These are phyloP conservation scores for Drosophila pachea DNA, from an alignment of 1,140 invertebrate genomes.

Conservation along the genomic window DNA sequence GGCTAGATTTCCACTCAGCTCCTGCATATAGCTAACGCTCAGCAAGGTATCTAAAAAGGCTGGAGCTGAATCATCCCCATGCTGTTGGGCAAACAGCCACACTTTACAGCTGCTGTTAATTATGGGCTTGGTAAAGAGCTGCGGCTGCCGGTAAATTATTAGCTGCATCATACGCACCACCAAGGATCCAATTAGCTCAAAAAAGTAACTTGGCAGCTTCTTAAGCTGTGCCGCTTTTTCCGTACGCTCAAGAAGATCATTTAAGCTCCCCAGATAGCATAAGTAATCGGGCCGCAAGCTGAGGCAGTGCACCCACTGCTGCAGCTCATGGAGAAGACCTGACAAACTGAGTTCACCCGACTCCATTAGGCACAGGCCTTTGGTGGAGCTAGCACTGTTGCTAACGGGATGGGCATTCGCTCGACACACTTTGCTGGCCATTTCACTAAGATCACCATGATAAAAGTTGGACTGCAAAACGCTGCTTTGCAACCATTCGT, in stretches of 20 bases:
- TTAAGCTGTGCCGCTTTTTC: conserved; percentile 25
- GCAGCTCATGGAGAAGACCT: conserved; percentile 56
- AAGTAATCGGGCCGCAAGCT: conserved; percentile 45
- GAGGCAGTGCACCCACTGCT: conserved; percentile 65
- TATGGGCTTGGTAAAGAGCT: conserved; percentile 16
- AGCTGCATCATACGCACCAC: conserved; percentile 65
- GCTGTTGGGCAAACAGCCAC: conserved; percentile 42
- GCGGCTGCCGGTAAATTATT: conserved; percentile 50
- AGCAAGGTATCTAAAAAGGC: conserved; percentile 55
- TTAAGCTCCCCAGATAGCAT: conserved; percentile 11
- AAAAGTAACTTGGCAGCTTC: conserved; percentile 56
- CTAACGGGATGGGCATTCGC: conserved; percentile 36
- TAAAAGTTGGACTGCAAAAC: conserved; percentile 64
- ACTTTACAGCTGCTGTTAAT: conserved; percentile 39
- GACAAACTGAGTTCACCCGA: conserved; percentile 46
- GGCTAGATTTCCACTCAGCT: conserved; percentile 24
- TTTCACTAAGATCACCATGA: conserved; percentile 63
- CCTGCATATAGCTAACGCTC: conserved; percentile 51
- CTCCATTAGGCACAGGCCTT: conserved; percentile 25
- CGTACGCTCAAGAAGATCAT: conserved; percentile 13
- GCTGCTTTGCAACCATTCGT: conserved; percentile 59
- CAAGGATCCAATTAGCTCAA: conserved; percentile 51
- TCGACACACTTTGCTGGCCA: conserved; percentile 58
- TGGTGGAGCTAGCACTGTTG: background rate
- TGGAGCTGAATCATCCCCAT: conserved; percentile 4